Conservation (phyloP, 1,140 invertebrate species). For the Zaprionus gabonicus region DNA sequence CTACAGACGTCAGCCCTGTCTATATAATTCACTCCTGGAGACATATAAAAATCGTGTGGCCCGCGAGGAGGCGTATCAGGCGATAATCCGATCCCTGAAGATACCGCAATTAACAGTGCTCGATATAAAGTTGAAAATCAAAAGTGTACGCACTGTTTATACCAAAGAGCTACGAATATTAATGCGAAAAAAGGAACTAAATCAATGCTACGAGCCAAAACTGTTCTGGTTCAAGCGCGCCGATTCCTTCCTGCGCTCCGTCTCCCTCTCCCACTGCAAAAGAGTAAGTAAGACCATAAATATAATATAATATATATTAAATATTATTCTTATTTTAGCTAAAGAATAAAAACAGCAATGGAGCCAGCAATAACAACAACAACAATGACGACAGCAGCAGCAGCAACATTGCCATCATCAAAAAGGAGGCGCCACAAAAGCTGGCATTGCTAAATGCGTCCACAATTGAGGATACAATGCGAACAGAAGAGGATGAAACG, state of each 20-base stretch:
- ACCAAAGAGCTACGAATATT: constrained; percentile 80
- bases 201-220: constrained; percentile 63
- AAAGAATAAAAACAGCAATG: constrained; percentile 32
- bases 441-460: constrained; percentile 33
- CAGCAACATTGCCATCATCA: constrained; percentile 21
- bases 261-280: constrained; percentile 66
- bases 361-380: not conserved
- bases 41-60: constrained; percentile 76
- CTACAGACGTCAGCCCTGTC: constrained; percentile 76
- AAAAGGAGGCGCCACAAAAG: constrained; percentile 38
- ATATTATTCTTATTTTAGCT: not conserved
- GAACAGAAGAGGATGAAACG: not conserved
- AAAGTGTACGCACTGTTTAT: constrained; percentile 83
- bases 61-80: constrained; percentile 74
- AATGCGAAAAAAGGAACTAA: constrained; percentile 65
- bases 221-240: constrained; percentile 72
- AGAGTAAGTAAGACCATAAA: constrained; percentile 34
- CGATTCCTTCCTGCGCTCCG: constrained; percentile 66
- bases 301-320: not conserved
- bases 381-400: not conserved
- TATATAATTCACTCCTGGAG: constrained; percentile 77
- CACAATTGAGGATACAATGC: constrained; percentile 53
- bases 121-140: constrained; percentile 83
- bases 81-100: constrained; percentile 73
- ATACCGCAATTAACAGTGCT: constrained; percentile 67